Conservation (phyloP, 2,888 invertebrate genomes). For the Acleris cristana region DNA sequence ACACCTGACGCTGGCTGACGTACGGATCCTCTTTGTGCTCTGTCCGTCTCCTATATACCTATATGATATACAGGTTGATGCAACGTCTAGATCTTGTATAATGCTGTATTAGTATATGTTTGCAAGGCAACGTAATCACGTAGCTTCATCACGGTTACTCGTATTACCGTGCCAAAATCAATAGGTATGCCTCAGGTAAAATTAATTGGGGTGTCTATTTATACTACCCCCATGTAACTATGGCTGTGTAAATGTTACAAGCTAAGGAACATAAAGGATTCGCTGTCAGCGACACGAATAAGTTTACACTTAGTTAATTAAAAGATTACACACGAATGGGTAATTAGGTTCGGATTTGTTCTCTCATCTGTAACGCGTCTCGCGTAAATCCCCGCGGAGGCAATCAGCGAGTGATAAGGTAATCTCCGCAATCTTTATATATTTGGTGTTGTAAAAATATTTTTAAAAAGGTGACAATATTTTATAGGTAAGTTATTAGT, state of each 20-base stretch:
- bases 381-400: conserved; percentile 50
- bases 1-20: conserved; percentile 65
- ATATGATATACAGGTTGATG: background rate
- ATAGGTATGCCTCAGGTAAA: background rate
- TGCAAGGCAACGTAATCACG: background rate
- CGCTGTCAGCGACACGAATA: conserved; percentile 60
- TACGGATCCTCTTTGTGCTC: conserved; percentile 67
- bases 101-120: background rate
- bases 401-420: conserved; percentile 45
- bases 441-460: conserved; percentile 3
- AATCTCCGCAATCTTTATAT: conserved; percentile 13
- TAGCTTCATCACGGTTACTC: no score
- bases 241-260: conserved; percentile 27
- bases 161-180: background rate
- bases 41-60: conserved; percentile 39
- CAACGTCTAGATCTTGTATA: background rate
- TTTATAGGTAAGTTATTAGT: no score
- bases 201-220: background rate
- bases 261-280: conserved; percentile 50
- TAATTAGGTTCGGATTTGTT: conserved; percentile 76
- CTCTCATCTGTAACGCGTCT: conserved; percentile 67
- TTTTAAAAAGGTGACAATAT: background rate
- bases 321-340: conserved; percentile 78
- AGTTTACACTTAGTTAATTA: conserved; percentile 77
- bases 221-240: conserved; percentile 7